These are phyloP conservation scores for Cheiracanthium punctorium DNA, from an alignment of 2,888 invertebrate genomes.

Conservation along the genomic window DNA sequence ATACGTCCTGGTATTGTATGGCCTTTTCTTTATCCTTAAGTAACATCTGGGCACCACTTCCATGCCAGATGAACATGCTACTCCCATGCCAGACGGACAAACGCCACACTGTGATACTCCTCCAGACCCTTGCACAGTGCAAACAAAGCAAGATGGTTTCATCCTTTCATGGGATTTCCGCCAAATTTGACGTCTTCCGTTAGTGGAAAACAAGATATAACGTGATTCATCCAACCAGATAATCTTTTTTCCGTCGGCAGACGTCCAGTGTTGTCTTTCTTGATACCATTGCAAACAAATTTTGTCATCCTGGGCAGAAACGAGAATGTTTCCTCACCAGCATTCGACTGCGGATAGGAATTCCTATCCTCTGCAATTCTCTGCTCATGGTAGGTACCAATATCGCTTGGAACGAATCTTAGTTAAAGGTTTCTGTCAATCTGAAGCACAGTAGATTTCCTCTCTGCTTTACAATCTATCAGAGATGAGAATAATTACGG, in stretches of 20 bases:
- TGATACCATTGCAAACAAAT: background rate
- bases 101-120: background rate
- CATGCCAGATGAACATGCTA: background rate
- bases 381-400: too few species aligned
- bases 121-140: background rate
- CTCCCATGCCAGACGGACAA: too few species aligned
- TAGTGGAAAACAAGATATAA: background rate
- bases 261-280: background rate
- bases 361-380: too few species aligned
- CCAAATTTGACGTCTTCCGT: background rate
- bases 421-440: background rate
- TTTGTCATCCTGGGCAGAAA: background rate
- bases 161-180: background rate
- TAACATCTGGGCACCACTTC: background rate
- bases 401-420: too few species aligned
- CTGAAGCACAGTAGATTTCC: background rate
- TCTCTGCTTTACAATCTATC: background rate
- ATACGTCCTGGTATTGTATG: background rate
- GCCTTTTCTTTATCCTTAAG: slow-evolving; percentile 4
- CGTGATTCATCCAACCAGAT: background rate
- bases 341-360: too few species aligned
- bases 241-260: background rate
- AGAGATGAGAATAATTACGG: background rate
- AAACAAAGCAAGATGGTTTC: background rate
- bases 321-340: background rate